phyloP scores from a whole-genome alignment of 2,888 invertebrate genomes.

The Machimus rusticus region DNA sequence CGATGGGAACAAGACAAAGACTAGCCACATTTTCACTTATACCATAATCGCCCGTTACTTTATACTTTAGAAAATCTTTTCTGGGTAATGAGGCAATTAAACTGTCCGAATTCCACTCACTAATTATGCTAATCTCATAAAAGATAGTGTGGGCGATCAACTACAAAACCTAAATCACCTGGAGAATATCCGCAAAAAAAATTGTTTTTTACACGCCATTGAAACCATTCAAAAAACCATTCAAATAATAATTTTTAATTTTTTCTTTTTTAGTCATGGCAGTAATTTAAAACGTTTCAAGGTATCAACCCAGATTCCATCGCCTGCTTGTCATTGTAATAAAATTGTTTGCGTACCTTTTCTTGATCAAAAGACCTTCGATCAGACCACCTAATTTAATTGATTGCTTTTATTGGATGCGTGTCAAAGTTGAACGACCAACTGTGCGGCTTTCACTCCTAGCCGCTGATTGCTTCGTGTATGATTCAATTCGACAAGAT shows the following conservation, averaged over 20 bases:
- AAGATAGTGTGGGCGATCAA: background rate
- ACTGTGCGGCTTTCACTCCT: background rate
- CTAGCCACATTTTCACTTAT: background rate
- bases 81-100: background rate
- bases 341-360: background rate
- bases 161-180: background rate
- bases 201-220: background rate
- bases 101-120: background rate
- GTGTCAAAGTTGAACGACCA: background rate
- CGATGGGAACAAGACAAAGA: background rate
- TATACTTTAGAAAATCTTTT: background rate
- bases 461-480: background rate
- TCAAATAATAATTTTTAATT: background rate
- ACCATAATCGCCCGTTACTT: background rate
- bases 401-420: background rate
- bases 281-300: background rate
- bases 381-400: background rate
- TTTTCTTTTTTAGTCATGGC: background rate
- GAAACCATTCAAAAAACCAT: background rate
- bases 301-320: background rate
- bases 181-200: background rate
- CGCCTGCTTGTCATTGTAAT: background rate
- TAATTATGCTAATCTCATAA: background rate
- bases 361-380: background rate
- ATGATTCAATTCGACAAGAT: background rate